A percentile compares a stretch with the other conserved stretches of the same genome.
These are phyloP conservation scores for Megaceryle torquata DNA, from an alignment of 2,113 vertebrate species.

Conservation along the genomic window DNA sequence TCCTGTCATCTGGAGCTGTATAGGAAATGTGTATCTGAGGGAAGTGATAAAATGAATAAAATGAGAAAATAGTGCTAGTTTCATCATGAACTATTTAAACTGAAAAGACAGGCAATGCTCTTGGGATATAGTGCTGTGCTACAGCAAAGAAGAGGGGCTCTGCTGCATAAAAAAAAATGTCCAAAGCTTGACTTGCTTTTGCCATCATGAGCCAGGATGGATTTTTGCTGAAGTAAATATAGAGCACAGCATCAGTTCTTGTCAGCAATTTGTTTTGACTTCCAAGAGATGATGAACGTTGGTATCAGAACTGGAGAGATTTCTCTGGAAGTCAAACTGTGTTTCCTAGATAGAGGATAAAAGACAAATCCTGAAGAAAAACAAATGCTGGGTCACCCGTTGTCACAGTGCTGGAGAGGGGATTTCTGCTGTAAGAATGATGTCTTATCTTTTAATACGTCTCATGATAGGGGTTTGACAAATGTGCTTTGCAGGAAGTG, in stretches of 20 bases:
- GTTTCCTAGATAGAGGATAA: neutral
- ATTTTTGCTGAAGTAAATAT: neutral
- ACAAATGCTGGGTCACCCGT: neutral
- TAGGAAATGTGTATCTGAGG: neutral
- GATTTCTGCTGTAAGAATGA: neutral
- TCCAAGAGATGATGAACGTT: neutral
- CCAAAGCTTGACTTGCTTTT: neutral
- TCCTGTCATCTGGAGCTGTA: neutral
- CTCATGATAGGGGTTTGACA: neutral
- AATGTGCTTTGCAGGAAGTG: neutral
- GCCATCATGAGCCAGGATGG: neutral
- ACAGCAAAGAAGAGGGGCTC: neutral
- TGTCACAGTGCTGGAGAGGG: neutral
- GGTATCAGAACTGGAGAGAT: neutral
- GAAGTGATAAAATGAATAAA: neutral
- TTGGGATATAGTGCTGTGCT: neutral
- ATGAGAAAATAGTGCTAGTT: neutral
- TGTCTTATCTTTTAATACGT: neutral
- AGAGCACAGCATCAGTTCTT: neutral
- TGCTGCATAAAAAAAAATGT: rapidly evolving
- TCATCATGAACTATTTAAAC: neutral
- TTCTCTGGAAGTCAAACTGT: neutral
- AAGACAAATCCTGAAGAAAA: neutral
- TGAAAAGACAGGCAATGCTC: rapidly evolving
- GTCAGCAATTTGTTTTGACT: neutral